phyloP scores from a whole-genome alignment of 2,888 invertebrate genomes.

The Eupelmus urozonus region DNA sequence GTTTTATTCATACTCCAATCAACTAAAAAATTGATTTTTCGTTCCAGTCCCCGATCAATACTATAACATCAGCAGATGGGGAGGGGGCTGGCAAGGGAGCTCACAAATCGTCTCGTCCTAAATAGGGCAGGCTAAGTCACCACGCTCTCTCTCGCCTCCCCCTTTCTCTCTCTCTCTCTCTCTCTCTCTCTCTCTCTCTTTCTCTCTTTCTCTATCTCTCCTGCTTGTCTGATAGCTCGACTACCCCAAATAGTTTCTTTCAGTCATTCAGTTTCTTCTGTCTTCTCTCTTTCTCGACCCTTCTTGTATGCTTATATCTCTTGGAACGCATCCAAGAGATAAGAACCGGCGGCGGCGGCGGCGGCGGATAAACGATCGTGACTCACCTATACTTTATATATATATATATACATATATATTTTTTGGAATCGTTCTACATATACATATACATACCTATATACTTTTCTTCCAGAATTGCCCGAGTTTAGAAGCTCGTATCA shows the following conservation, averaged over 20 bases:
- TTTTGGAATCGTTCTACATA: too few relatives aligned
- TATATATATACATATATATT: slow-evolving; percentile 21
- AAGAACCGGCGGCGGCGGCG: too few relatives aligned
- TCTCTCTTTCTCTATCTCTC: slow-evolving; percentile 5
- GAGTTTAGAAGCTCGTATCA: slow-evolving; percentile 38
- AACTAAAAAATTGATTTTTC: slow-evolving; percentile 19
- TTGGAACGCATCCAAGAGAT: slow-evolving; percentile 40
- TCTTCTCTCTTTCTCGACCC: slow-evolving; percentile 3
- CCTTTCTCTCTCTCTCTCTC: too few relatives aligned
- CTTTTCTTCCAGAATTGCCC: slow-evolving; percentile 52
- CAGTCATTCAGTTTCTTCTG: too few relatives aligned
- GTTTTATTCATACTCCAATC: too few relatives aligned
- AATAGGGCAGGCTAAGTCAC: slow-evolving; percentile 30
- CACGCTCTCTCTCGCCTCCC: background rate
- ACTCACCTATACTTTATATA: slow-evolving; percentile 38
- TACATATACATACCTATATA: slow-evolving; percentile 27
- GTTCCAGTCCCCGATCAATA: slow-evolving; percentile 15
- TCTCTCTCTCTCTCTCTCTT: too few relatives aligned
- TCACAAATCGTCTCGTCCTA: slow-evolving; percentile 35
- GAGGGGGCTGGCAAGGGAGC: too few relatives aligned
- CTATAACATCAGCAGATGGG: too few relatives aligned
- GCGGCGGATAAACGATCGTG: slow-evolving; percentile 54
- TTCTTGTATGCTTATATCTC: slow-evolving; percentile 1
- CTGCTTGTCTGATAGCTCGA: too few relatives aligned
- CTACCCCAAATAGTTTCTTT: slow-evolving; percentile 42